These are phyloP conservation scores for Atta cephalotes DNA, from an alignment of 1,140 invertebrate genomes.

Conservation along the genomic window DNA sequence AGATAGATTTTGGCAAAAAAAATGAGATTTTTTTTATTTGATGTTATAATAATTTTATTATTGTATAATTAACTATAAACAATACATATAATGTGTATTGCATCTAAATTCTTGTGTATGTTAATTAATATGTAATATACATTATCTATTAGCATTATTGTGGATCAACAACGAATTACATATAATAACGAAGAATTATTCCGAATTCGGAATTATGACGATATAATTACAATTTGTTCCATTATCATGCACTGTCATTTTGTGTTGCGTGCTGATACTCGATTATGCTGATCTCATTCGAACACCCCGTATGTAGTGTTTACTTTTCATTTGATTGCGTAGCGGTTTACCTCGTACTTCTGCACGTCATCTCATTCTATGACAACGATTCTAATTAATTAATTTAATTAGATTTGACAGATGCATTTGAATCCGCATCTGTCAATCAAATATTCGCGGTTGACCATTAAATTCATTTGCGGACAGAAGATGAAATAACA, in stretches of 20 bases:
- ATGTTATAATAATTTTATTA: neutral
- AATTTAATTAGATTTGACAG: slow-evolving; percentile 55
- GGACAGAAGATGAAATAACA: neutral
- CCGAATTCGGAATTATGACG: slow-evolving; percentile 49
- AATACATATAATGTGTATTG: no score
- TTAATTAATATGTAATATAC: neutral
- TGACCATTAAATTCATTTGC: slow-evolving; percentile 43
- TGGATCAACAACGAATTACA: slow-evolving; percentile 5
- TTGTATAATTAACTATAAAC: no score
- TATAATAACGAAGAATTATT: slow-evolving; percentile 38
- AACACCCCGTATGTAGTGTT: slow-evolving; percentile 50
- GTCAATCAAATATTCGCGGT: slow-evolving; percentile 39
- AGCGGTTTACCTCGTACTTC: slow-evolving; percentile 53
- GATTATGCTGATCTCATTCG: slow-evolving; percentile 54
- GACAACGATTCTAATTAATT: slow-evolving; percentile 60
- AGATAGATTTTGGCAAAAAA: no score
- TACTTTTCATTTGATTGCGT: slow-evolving; percentile 61
- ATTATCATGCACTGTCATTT: slow-evolving; percentile 40
- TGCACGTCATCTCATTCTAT: slow-evolving; percentile 49
- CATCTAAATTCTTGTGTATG: neutral
- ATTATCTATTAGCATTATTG: neutral
- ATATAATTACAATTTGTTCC: slow-evolving; percentile 41
- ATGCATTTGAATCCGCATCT: slow-evolving; percentile 17
- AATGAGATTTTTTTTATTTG: no score
- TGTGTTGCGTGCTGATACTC: slow-evolving; percentile 18